Percentiles rank a stretch among this genome's conserved stretches.
These are phyloP conservation scores for Drosophila prosaltans DNA, from an alignment of 1,140 invertebrate genomes.

Conservation along the genomic window DNA sequence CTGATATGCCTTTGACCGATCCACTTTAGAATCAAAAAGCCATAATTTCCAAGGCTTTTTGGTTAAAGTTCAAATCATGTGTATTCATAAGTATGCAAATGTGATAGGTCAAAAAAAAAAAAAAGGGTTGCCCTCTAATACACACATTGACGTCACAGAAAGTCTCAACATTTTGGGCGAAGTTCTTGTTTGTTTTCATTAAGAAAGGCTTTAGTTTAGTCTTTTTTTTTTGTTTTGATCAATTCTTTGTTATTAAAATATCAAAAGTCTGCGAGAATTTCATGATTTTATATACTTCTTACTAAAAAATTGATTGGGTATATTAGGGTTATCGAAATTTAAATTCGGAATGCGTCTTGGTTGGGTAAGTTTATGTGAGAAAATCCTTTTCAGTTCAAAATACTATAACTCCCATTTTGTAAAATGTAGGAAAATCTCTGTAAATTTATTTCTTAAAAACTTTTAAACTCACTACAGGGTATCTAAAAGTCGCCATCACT, in stretches of 20 bases:
- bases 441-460: too few species aligned
- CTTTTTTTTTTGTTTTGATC: neutral
- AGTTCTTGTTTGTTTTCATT: constrained; percentile 21
- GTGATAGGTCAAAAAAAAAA: neutral
- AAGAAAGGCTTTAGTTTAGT: neutral
- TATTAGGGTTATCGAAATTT: neutral
- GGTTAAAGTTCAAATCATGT: neutral
- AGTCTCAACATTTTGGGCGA: neutral
- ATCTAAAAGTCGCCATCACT: neutral
- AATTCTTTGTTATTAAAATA: constrained; percentile 3
- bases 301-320: neutral
- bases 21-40: neutral
- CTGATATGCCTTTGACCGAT: neutral
- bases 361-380: too few species aligned
- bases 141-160: neutral
- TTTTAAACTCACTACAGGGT: neutral
- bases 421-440: too few species aligned
- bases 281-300: neutral
- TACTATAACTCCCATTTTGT: too few species aligned
- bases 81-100: constrained; percentile 13
- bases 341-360: too few species aligned
- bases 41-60: neutral
- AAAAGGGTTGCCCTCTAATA: neutral
- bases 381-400: too few species aligned
- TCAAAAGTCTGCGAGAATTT: neutral